Evolutionary conservation across 1,140 invertebrate genomes (phyloP).

Genomic region (Papilio glaucus): DNA sequence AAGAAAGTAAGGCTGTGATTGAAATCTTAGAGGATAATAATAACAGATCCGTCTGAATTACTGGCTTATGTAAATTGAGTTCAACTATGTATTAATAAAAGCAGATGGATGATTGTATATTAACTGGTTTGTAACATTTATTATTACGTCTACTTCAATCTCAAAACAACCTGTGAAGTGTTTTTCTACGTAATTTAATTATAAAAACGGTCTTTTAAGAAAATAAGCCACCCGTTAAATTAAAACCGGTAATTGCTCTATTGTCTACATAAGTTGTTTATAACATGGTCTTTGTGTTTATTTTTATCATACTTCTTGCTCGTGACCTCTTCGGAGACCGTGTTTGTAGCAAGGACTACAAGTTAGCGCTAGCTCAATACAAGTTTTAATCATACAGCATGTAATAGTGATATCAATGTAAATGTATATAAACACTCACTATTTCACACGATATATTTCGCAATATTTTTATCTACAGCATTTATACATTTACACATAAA

Average conservation of each 20-base stretch:
- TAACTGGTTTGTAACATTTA: too few species aligned
- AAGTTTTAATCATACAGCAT: neutral
- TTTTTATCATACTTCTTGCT: neutral
- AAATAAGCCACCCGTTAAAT: neutral
- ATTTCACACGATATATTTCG: neutral
- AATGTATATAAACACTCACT: neutral
- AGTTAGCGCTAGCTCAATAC: neutral
- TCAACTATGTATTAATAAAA: too few species aligned
- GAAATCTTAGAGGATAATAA: too few species aligned
- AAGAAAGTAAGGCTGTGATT: too few species aligned
- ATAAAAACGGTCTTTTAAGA: neutral
- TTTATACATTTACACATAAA: neutral
- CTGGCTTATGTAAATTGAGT: too few species aligned
- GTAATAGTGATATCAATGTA: neutral
- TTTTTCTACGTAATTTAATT: conserved; percentile 3
- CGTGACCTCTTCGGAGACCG: neutral
- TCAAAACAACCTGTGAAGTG: too few species aligned
- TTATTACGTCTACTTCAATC: too few species aligned
- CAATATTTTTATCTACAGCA: neutral
- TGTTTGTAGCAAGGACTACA: conserved; percentile 1
- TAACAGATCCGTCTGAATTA: too few species aligned
- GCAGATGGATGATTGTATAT: too few species aligned
- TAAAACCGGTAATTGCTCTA: conserved; percentile 10
- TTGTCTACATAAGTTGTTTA: conserved; percentile 7
- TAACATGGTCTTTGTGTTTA: neutral